These are phyloP conservation scores for Seira musarum DNA, from an alignment of 2,888 invertebrate species.

Conservation along the genomic window DNA sequence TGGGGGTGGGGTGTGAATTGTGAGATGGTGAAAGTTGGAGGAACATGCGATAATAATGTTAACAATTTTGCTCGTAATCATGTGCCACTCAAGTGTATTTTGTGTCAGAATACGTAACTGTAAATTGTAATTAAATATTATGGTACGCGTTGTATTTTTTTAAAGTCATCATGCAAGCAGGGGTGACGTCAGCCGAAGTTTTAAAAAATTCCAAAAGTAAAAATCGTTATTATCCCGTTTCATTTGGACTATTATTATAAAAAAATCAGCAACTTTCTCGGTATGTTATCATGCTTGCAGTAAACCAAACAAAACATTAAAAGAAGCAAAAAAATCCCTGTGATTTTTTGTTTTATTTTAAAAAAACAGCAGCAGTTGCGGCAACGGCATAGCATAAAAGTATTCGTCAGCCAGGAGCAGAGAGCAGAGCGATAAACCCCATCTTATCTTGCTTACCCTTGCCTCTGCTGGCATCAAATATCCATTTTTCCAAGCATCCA, in stretches of 20 bases:
- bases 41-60: too few species aligned
- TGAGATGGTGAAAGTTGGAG: too few species aligned
- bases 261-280: not conserved
- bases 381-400: not conserved
- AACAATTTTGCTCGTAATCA: too few species aligned
- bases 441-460: slow-evolving; percentile 82
- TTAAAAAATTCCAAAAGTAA: too few species aligned
- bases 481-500: slow-evolving; percentile 89
- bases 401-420: slow-evolving; percentile 32
- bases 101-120: too few species aligned
- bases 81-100: not conserved
- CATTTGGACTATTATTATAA: not conserved
- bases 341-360: not conserved
- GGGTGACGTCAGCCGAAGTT: not conserved
- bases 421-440: slow-evolving; percentile 64
- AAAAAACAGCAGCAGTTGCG: not conserved
- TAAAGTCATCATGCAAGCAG: not conserved
- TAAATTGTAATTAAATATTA: too few species aligned
- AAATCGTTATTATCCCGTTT: not conserved
- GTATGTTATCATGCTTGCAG: not conserved
- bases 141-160: too few species aligned
- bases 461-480: slow-evolving; percentile 92
- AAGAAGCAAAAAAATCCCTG: not conserved
- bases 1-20: too few species aligned
- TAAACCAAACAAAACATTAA: not conserved